Evolutionary conservation across 2,888 invertebrate species (phyloP).

Genomic region (Drosophila gaucha): DNA sequence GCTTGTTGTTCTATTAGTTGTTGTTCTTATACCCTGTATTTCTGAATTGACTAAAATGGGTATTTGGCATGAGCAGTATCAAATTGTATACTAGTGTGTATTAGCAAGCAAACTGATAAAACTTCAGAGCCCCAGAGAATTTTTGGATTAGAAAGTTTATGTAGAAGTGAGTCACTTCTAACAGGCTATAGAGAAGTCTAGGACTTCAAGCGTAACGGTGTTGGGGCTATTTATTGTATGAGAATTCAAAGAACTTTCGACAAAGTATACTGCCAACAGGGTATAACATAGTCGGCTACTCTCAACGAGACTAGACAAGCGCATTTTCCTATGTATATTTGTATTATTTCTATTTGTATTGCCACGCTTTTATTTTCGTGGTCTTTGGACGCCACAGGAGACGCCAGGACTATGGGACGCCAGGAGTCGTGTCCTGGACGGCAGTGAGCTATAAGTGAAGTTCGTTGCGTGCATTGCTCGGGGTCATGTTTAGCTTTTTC

Average conservation of each 20-base stretch:
- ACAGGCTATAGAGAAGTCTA: not conserved
- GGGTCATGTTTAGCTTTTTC: slow-evolving; percentile 77
- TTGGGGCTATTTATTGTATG: no score
- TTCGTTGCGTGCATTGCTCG: slow-evolving; percentile 69
- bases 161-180: not conserved
- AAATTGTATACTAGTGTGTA: not conserved
- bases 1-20: slow-evolving; percentile 15
- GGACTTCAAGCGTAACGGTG: no score
- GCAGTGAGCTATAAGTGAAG: slow-evolving; percentile 36
- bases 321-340: slow-evolving; percentile 56
- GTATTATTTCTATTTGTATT: slow-evolving; percentile 73
- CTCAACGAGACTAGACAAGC: slow-evolving; percentile 6
- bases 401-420: slow-evolving; percentile 21
- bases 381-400: slow-evolving; percentile 68
- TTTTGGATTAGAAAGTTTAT: no score
- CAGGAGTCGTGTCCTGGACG: slow-evolving; percentile 3
- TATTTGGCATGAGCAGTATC: not conserved
- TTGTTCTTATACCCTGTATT: slow-evolving; percentile 21
- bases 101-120: no score
- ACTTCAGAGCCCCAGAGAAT: no score
- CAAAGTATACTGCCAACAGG: not conserved
- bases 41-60: not conserved
- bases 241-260: no score
- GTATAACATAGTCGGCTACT: slow-evolving; percentile 1
- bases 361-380: slow-evolving; percentile 71